phyloP scores from a whole-genome alignment of 2,113 vertebrate genomes.

The Urocynchramus pylzowi region DNA sequence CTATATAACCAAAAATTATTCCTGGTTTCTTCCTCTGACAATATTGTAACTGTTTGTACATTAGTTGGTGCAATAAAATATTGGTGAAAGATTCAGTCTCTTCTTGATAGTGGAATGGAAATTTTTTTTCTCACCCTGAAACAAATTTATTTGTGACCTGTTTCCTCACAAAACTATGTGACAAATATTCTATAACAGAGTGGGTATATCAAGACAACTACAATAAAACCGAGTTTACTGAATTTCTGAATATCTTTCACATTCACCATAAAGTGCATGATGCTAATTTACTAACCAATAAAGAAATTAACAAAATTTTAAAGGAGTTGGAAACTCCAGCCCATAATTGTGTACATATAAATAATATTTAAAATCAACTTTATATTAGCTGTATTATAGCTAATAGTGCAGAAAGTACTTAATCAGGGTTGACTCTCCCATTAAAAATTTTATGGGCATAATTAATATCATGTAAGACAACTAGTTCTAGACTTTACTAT shows the following conservation, averaged over 20 bases:
- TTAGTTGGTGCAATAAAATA: neutral
- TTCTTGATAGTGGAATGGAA: neutral
- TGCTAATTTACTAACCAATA: neutral
- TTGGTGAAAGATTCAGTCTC: neutral
- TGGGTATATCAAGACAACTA: neutral
- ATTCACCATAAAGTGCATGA: neutral
- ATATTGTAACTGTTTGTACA: neutral
- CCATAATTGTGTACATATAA: neutral
- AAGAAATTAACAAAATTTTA: neutral
- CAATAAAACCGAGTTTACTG: neutral
- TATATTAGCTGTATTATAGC: neutral
- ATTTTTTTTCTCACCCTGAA: neutral
- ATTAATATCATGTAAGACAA: conserved; percentile 55
- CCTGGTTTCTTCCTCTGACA: neutral
- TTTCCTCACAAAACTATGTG: neutral
- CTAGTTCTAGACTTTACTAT: conserved; percentile 42
- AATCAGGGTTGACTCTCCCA: conserved; percentile 13
- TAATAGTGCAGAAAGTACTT: conserved; percentile 17
- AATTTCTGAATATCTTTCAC: neutral
- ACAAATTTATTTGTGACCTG: neutral
- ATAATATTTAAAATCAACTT: neutral
- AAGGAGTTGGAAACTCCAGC: neutral
- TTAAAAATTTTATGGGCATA: conserved; percentile 13
- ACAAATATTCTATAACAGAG: neutral
- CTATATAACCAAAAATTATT: neutral